A percentile compares a stretch with the other conserved stretches of the same genome.
These are phyloP conservation scores for Cottoperca gobio DNA, from an alignment of 2,797 vertebrate species.

Conservation along the genomic window DNA sequence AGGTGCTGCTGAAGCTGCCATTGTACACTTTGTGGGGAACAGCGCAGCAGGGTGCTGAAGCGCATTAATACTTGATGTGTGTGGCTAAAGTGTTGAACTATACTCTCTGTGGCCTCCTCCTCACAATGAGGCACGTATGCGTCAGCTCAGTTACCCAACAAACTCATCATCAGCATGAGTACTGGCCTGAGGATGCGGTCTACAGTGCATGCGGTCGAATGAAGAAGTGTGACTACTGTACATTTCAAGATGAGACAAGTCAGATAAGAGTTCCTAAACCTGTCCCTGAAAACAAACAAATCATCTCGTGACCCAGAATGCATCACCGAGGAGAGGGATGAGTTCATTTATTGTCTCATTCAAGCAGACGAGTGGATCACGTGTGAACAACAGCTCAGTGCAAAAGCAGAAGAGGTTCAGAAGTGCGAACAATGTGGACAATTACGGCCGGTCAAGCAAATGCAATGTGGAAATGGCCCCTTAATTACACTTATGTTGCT, in stretches of 20 bases:
- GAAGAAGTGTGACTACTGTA: not conserved
- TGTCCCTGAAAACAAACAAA: not conserved
- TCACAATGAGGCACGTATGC: constrained; percentile 9
- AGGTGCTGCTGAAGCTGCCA: constrained; percentile 43
- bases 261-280: not conserved
- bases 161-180: not conserved
- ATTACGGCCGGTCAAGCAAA: not conserved
- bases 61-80: constrained; percentile 23
- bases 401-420: not conserved
- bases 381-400: constrained; percentile 2
- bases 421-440: not conserved
- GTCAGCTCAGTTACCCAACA: constrained; percentile 15
- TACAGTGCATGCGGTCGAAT: not conserved
- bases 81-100: constrained; percentile 18
- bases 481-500: no score
- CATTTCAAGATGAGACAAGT: not conserved
- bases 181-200: constrained; percentile 1
- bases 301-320: not conserved
- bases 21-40: not conserved
- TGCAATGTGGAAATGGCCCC: no score
- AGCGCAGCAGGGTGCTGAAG: constrained; percentile 29
- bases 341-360: constrained; percentile 4
- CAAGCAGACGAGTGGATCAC: not conserved
- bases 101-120: not conserved
- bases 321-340: not conserved